A percentile compares a stretch with the other conserved stretches of the same genome.
Conservation (phyloP, 2,113 vertebrate genomes). For the Indicator maculatus region DNA sequence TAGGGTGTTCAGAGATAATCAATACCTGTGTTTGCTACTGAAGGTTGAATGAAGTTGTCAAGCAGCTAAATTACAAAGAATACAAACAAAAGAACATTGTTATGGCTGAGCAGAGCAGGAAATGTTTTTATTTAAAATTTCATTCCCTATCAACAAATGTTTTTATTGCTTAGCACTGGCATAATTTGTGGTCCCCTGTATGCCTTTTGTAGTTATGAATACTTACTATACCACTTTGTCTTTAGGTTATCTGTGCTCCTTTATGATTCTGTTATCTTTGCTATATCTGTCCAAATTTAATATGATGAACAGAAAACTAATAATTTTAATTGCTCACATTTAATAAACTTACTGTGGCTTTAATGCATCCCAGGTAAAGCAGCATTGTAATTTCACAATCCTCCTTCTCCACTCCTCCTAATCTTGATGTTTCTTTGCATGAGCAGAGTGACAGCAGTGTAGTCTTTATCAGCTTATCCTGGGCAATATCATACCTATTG, state of each 20-base stretch:
- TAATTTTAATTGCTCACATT: not conserved
- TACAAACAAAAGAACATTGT: slow-evolving; percentile 11
- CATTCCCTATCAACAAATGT: not conserved
- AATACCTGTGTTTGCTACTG: slow-evolving; percentile 74
- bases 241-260: not conserved
- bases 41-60: slow-evolving; percentile 80
- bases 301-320: not conserved
- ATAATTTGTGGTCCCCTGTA: not conserved
- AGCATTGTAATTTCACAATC: not conserved
- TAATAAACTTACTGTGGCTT: not conserved
- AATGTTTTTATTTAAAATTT: slow-evolving; percentile 39
- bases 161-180: not conserved
- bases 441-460: not conserved
- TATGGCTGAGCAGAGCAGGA: not conserved
- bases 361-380: not conserved
- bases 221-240: not conserved
- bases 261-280: not conserved
- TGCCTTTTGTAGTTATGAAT: not conserved
- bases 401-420: not conserved
- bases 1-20: slow-evolving; percentile 76
- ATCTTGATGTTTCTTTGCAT: not conserved
- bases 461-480: not conserved
- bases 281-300: not conserved
- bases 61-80: slow-evolving; percentile 71
- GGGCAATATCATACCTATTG: not conserved